phyloP scores from a whole-genome alignment of 2,888 invertebrate species.

The Lasioglossum calceatum region DNA sequence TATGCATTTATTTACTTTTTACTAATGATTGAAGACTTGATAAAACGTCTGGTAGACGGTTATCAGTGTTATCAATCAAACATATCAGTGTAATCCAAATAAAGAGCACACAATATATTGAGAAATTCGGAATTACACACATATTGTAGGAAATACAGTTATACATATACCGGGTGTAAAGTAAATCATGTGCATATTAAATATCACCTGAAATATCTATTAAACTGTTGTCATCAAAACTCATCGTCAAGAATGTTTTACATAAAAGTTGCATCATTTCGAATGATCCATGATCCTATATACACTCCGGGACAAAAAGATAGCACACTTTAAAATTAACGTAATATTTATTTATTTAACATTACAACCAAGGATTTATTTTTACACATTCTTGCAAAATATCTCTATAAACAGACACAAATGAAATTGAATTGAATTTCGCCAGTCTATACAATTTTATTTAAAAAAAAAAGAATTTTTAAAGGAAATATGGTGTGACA shows the following conservation, averaged over 20 bases:
- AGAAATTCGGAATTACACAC: background rate
- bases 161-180: background rate
- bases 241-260: background rate
- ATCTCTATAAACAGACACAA: too few species aligned
- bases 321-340: too few species aligned
- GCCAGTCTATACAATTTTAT: too few species aligned
- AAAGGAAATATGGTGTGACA: too few species aligned
- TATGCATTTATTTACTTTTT: background rate
- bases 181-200: background rate
- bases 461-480: too few species aligned
- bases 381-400: too few species aligned
- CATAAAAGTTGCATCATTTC: background rate
- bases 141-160: background rate
- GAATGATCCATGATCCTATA: background rate
- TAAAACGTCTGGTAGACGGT: background rate
- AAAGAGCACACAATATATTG: background rate
- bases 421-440: too few species aligned
- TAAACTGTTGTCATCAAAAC: background rate
- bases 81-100: background rate
- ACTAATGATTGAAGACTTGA: background rate
- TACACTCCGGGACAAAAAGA: too few species aligned
- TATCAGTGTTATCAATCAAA: background rate
- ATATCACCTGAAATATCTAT: background rate
- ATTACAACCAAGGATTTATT: too few species aligned
- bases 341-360: too few species aligned